Conservation (phyloP, 1,140 invertebrate species). For the Caerostris darwini region DNA sequence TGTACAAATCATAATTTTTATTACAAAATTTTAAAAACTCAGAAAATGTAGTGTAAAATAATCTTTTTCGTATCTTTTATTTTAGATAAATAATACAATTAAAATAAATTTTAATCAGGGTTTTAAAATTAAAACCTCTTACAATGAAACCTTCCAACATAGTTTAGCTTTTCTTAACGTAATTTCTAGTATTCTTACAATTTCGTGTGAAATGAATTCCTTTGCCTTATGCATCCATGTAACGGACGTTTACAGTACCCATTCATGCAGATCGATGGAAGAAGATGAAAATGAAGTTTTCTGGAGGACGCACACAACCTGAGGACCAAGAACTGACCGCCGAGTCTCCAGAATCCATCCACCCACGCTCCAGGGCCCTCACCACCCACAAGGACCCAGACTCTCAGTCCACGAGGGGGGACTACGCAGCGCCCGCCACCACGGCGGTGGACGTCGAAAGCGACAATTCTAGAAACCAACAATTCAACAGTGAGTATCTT, state of each 20-base stretch:
- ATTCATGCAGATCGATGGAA: constrained; percentile 55
- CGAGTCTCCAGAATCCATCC: constrained; percentile 59
- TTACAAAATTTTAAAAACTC: too few species aligned
- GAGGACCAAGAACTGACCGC: constrained; percentile 62
- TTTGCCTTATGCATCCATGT: neutral
- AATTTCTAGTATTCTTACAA: too few species aligned
- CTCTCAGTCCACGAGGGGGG: constrained; percentile 70
- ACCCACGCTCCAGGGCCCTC: neutral
- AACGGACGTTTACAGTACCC: neutral
- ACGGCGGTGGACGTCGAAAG: neutral
- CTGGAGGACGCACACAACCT: neutral
- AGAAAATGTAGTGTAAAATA: too few species aligned
- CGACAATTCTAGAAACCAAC: constrained; percentile 27
- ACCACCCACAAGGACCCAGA: constrained; percentile 22
- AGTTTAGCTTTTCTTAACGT: too few species aligned
- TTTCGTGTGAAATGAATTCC: too few species aligned
- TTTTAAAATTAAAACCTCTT: too few species aligned
- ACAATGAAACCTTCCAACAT: too few species aligned
- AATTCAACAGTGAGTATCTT: constrained; percentile 51
- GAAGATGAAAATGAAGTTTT: constrained; percentile 64
- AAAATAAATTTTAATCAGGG: too few species aligned
- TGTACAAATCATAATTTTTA: too few species aligned
- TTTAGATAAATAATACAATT: too few species aligned
- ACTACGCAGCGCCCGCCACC: constrained; percentile 57
- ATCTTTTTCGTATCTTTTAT: too few species aligned